Conservation (phyloP, 2,888 invertebrate species). For the Heterodera filipjevi region DNA sequence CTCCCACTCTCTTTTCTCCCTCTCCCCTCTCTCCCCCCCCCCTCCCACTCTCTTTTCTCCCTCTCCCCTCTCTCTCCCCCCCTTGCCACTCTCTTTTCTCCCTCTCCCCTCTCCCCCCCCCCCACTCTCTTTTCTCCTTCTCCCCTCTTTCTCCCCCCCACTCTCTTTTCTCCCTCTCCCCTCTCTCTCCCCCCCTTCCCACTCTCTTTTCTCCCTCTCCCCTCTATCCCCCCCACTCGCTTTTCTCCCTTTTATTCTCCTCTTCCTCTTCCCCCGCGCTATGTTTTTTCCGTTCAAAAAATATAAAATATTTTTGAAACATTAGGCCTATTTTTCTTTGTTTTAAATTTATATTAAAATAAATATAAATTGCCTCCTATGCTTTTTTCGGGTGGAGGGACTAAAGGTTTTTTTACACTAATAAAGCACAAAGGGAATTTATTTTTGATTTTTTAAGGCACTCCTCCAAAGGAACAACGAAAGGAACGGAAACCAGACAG, state of each 20-base stretch:
- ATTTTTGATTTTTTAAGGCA: slow-evolving; percentile 16
- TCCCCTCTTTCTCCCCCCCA: background rate
- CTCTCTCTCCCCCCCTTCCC: background rate
- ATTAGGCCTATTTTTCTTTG: background rate
- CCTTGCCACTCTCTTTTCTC: too few relatives aligned
- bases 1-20: too few relatives aligned
- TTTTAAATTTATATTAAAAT: background rate
- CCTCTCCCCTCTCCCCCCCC: too few relatives aligned
- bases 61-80: background rate
- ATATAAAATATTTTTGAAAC: background rate
- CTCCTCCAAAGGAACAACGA: slow-evolving; percentile 27
- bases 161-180: background rate
- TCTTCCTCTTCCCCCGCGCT: too few relatives aligned
- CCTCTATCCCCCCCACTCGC: too few relatives aligned
- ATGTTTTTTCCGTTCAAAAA: too few relatives aligned
- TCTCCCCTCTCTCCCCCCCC: background rate
- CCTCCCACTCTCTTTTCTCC: background rate
- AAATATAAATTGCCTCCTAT: background rate
- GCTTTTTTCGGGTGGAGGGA: slow-evolving; percentile 24
- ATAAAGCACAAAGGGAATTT: background rate
- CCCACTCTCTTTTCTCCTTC: background rate
- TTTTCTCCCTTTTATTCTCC: too few relatives aligned
- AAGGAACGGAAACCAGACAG: slow-evolving; percentile 42
- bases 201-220: background rate
- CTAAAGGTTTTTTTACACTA: slow-evolving; percentile 4